Evolutionary conservation across 1,140 invertebrate genomes (phyloP).

Genomic region (Bombyx mandarina): DNA sequence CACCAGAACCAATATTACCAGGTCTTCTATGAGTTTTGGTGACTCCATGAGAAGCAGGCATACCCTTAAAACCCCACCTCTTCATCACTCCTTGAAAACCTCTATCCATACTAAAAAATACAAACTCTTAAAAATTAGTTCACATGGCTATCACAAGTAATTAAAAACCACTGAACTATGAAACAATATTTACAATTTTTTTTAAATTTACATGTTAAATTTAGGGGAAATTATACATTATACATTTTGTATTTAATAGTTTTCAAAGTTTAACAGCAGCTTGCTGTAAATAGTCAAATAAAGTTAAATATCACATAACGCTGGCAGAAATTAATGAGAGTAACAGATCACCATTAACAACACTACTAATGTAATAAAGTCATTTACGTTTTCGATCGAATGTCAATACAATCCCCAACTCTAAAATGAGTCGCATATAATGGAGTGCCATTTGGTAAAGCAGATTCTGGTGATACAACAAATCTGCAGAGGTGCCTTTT

Average conservation of each 20-base stretch:
- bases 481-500: slow-evolving; percentile 90
- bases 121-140: no score
- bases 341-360: no score
- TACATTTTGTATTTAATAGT: no score
- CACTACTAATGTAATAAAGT: background rate
- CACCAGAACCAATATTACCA: slow-evolving; percentile 91
- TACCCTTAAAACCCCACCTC: slow-evolving; percentile 95
- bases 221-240: no score
- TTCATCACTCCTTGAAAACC: slow-evolving; percentile 99
- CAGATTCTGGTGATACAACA: slow-evolving; percentile 87
- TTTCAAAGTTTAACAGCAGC: no score
- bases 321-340: no score
- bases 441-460: slow-evolving; percentile 91
- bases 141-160: no score
- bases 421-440: slow-evolving; percentile 90
- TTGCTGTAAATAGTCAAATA: no score
- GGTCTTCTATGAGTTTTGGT: slow-evolving; percentile 96
- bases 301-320: no score
- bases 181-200: no score
- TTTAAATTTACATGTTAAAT: no score
- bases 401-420: slow-evolving; percentile 92
- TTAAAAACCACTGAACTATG: no score
- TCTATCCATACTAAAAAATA: slow-evolving; percentile 80
- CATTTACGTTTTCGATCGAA: slow-evolving; percentile 92
- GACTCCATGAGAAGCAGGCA: slow-evolving; percentile 91